Base-by-base conservation (phyloP, 2,113 vertebrate genomes). In the Pheucticus melanocephalus region DNA sequence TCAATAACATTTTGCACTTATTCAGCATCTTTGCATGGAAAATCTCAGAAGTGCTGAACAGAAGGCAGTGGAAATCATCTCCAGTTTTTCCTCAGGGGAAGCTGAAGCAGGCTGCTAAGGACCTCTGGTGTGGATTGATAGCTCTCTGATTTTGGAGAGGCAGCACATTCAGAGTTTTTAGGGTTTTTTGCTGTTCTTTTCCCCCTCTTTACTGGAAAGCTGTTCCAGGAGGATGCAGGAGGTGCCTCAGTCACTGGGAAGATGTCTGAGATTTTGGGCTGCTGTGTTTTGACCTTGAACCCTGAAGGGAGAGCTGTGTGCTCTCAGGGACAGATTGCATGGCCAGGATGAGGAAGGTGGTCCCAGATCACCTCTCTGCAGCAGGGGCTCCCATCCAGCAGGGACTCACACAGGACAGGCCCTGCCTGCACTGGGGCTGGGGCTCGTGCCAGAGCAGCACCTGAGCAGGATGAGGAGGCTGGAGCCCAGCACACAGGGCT, bases 401-500 rank as follows among this genome's bases (percentile, higher is more conserved):
- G 53, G 15, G 22, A 17, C 23, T 65, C 13, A 0, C 31, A n/a
- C 28, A 25, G 61, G 2, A 20, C 13, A n/a, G 37, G 37, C 37
- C 37, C 75, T 85, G 72, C 14, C 5, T 47, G 86, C 27, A 1
- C 50, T 50, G 35, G 45, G 15, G 13, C 44, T 10, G 66, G 81
- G 59, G 11, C 25, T 69, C 5, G 0, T 1, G 45, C 59, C 1
- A 2, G 5, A 76, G 86, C 71, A 33, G 3, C 3, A 51, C 57
- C 71, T 70, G 54, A 23, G 86, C 13, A 28, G 18, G 60, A 5
- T 50, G 80, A 9, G 57, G 54, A 44, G 82, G 10, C 8, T 4
- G 54, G 37, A 79, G 48, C 59, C 15, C 19, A 16, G 9, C 15
- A 11, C 18, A 1, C 15, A 17, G 37, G 3, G 1, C 0, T 45